phyloP scores from a whole-genome alignment of 2,888 invertebrate genomes.

The Sussaba pulchella region DNA sequence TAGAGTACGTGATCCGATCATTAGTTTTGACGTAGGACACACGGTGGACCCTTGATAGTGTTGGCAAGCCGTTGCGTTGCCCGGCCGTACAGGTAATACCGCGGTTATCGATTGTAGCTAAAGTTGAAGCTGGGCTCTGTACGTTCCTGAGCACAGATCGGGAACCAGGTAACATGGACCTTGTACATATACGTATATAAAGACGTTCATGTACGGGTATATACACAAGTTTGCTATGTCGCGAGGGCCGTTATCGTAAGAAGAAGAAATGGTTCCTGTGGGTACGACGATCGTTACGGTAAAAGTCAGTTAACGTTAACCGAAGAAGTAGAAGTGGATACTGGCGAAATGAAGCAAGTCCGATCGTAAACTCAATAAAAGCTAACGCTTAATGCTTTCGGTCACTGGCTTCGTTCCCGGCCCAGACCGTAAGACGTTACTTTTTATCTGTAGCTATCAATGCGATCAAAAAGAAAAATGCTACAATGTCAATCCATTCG shows the following conservation, averaged over 20 bases:
- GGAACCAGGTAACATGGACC: background rate
- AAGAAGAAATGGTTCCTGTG: slow-evolving; percentile 65
- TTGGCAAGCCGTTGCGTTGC: too few species aligned
- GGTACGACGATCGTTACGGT: slow-evolving; percentile 67
- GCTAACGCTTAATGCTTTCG: slow-evolving; percentile 63
- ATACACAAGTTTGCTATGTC: too few species aligned
- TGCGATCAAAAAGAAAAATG: background rate
- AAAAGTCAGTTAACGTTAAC: slow-evolving; percentile 68
- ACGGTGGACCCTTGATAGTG: too few species aligned
- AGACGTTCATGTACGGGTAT: too few species aligned
- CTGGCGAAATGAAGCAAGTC: background rate
- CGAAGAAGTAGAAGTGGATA: slow-evolving; percentile 25
- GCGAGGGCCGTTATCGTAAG: slow-evolving; percentile 61
- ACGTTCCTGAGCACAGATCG: background rate
- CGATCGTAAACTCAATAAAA: slow-evolving; percentile 70
- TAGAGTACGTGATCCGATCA: too few species aligned
- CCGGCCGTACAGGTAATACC: too few species aligned
- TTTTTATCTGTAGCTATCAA: slow-evolving; percentile 5
- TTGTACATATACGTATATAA: too few species aligned
- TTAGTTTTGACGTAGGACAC: too few species aligned
- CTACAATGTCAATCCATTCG: background rate
- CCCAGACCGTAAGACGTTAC: slow-evolving; percentile 29
- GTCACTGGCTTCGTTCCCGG: slow-evolving; percentile 47
- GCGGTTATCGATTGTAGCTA: too few species aligned
- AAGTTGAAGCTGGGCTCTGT: background rate